Base-by-base conservation (phyloP, 2,888 invertebrate genomes). In the Melanostoma mellinum region DNA sequence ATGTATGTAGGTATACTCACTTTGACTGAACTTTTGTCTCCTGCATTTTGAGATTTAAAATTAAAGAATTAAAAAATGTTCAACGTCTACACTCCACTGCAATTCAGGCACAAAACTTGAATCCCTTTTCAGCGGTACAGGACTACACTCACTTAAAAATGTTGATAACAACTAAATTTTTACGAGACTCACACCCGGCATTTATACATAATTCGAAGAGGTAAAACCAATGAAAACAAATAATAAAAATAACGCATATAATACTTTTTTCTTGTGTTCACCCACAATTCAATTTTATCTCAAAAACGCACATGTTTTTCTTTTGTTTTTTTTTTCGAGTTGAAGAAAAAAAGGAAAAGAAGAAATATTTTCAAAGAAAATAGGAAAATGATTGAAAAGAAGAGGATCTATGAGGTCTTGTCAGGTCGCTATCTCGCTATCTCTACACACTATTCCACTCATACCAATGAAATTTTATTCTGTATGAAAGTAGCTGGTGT, bases 151-250 rank as follows among this genome's bases (percentile, higher is more conserved):
- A 9, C 77, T 42, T 56, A 6, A 46, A 60, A 69, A 46, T 53
- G 55, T 65, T n/a, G 32, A 65, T 65, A 56, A 52, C 46, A 6
- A 80, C 75, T 80, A 50, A 38, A 65, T n/a, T 40, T 48, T n/a
- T 9, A 71, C 65, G 65, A 38, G 10, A 10, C 65, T 48, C 52
- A 35, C 42, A 53, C 46, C 58, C 69, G 58, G 58, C 69, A 56
- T 80, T 75, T 80, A 80, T 80, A 80, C n/a, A 20, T 20, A 61
- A 5, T 30, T 3, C 36, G 44, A 63, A 60, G 35, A 44, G 30
- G 36, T 38, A 72, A 65, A 61, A 9, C 30, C 40, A 40, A 44
- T 55, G 50, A 8, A 10, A 36, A 42, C 9, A 50, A 52, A 67
- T 60, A 6, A 48, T 63, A 32, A 58, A 72, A 63, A 35, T n/a